Base-by-base conservation (phyloP, 1,140 invertebrate genomes). In the Hirudo medicinalis region DNA sequence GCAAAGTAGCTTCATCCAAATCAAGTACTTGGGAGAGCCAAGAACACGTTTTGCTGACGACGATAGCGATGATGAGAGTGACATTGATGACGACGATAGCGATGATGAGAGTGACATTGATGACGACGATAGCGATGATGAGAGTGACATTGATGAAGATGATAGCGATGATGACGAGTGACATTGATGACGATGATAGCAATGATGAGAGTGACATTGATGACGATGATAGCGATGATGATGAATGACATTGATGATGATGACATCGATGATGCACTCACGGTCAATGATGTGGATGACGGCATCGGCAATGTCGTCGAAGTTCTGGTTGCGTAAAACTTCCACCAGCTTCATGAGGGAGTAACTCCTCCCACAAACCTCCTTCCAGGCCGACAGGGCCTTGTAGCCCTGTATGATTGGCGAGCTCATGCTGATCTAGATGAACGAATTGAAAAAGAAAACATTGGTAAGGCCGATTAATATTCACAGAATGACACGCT, bases 371-470 rank as follows among this genome's bases (percentile, higher is more conserved):
- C 72, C 72, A 6, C 54, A 22, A 6, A 71, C 17, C 20, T 73
- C 72, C 40, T 70, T 70, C 72, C 72, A 73, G 13, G 68, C 54
- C 20, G 40, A 57, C 54, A 73, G 69, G 29, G 72, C 72, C 69
- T 70, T 73, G 69, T 71, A 71, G n/a, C 43, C 43, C 27, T 36
- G 54, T 36, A 71, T 54, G 8, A 70, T 73, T 54, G 60, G 17
- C 49, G 22, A 69, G n/a, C 19, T 49, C 36, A 36, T 25, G 29
- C 53, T 25, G 25, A 36, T 29, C 54, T 32, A 8, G 15, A 25
- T 49, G 27, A 13, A 54, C 22, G 22, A 15, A 22, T 22, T n/a
- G n/a, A 9, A 17, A 49, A 15, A 17, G 43, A 49, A 49, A 49
- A 49, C 9, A 49, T 49, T 49, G 15, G 15, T 15, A 5, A 49